These are phyloP conservation scores for Parauchenoglanis punctatus DNA, from an alignment of 2,797 vertebrate species.

Conservation along the genomic window DNA sequence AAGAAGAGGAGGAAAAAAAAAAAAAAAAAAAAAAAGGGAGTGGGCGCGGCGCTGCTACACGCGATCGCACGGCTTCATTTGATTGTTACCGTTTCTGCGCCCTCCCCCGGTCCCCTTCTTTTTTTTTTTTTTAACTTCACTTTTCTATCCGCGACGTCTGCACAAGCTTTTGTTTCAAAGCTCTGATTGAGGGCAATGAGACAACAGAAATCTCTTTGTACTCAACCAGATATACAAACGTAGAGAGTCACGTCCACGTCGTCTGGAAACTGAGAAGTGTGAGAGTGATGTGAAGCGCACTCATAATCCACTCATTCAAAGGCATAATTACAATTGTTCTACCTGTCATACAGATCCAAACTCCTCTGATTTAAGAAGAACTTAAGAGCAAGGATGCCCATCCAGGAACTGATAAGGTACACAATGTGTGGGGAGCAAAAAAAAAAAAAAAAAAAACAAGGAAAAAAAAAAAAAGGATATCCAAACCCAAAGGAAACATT, in stretches of 20 bases:
- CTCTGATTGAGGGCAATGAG: slow-evolving; percentile 57
- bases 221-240: slow-evolving; percentile 64
- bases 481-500: neutral
- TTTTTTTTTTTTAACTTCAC: slow-evolving; percentile 53
- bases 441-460: neutral
- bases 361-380: slow-evolving; percentile 33
- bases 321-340: slow-evolving; percentile 29
- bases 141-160: slow-evolving; percentile 45
- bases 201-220: slow-evolving; percentile 71
- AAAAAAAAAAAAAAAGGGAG: slow-evolving; percentile 61
- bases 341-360: slow-evolving; percentile 30
- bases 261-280: slow-evolving; percentile 32
- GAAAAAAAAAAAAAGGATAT: neutral
- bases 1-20: too few species aligned
- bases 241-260: slow-evolving; percentile 25
- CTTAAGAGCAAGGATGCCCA: slow-evolving; percentile 18
- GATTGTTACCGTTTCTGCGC: slow-evolving; percentile 66
- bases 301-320: slow-evolving; percentile 41
- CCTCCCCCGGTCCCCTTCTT: neutral
- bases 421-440: too few species aligned
- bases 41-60: slow-evolving; percentile 67
- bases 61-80: slow-evolving; percentile 74
- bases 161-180: slow-evolving; percentile 73
- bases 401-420: slow-evolving; percentile 14
- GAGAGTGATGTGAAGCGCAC: slow-evolving; percentile 23